Evolutionary conservation across 2,888 invertebrate species (phyloP).

Genomic region (Spodoptera littoralis): DNA sequence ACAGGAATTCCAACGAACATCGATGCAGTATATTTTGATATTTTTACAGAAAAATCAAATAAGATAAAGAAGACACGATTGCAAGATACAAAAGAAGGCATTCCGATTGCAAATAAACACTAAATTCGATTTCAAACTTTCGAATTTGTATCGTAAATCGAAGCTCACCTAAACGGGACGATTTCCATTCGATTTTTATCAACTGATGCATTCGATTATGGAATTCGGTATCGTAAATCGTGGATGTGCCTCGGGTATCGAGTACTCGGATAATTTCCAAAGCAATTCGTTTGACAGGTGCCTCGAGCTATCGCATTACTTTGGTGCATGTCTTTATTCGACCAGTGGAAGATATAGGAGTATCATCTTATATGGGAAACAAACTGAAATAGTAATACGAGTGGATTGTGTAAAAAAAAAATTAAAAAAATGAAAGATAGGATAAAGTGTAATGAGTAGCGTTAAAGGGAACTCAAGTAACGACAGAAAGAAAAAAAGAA

Average conservation of each 20-base stretch:
- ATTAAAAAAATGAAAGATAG: no score
- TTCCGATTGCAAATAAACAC: conserved; percentile 40
- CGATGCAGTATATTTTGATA: conserved; percentile 13
- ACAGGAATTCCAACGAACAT: not conserved
- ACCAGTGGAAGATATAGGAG: conserved; percentile 2
- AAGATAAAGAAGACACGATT: conserved; percentile 3
- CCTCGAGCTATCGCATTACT: conserved; percentile 62
- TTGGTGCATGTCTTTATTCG: conserved; percentile 68
- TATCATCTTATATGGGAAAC: no score
- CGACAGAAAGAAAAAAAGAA: no score
- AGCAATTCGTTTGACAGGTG: conserved; percentile 65
- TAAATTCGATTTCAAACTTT: conserved; percentile 55
- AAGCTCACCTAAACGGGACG: conserved; percentile 57
- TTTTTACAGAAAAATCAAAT: conserved; percentile 25
- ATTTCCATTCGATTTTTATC: conserved; percentile 57
- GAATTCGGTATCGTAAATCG: conserved; percentile 60
- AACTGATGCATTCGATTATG: conserved; percentile 60
- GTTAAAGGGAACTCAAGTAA: no score
- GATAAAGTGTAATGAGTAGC: no score
- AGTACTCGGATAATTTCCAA: conserved; percentile 61
- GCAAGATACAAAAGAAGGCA: no score
- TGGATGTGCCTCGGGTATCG: conserved; percentile 51
- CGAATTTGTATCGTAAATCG: conserved; percentile 55
- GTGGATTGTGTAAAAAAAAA: no score
- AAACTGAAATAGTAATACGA: no score